Evolutionary conservation across 1,140 invertebrate species (phyloP).

Genomic region (Drosophila insularis): DNA sequence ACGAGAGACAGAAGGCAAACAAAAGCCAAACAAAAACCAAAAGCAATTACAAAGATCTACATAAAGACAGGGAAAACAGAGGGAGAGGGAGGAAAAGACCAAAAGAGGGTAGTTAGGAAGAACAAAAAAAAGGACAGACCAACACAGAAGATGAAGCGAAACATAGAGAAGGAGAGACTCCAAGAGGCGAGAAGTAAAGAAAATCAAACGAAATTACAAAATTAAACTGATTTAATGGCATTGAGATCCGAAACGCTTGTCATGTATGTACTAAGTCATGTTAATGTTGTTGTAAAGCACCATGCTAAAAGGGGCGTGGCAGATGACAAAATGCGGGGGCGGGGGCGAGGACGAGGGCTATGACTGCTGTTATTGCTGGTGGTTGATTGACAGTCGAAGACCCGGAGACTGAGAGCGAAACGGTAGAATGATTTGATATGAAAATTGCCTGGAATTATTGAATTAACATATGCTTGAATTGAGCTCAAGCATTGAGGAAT

Average conservation of each 20-base stretch:
- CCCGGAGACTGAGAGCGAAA: conserved; percentile 13
- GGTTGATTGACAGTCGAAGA: conserved; percentile 64
- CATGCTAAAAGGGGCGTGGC: conserved; percentile 22
- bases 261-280: conserved; percentile 53
- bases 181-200: conserved; percentile 38
- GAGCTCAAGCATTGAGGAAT: conserved; percentile 62
- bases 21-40: conserved; percentile 66
- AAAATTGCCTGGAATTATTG: conserved; percentile 82
- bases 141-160: neutral
- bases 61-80: neutral
- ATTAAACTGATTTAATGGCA: conserved; percentile 76
- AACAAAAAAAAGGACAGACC: neutral
- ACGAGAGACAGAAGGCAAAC: conserved; percentile 59
- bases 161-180: neutral
- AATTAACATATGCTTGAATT: conserved; percentile 80
- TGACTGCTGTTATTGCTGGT: conserved; percentile 25
- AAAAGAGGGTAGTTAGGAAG: neutral
- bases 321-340: neutral
- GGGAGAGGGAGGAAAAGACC: neutral
- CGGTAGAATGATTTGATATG: conserved; percentile 72
- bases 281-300: conserved; percentile 56
- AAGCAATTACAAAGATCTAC: conserved; percentile 67
- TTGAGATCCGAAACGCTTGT: conserved; percentile 27
- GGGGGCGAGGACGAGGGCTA: conserved; percentile 11
- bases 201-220: conserved; percentile 78